Conservation (phyloP, 2,797 vertebrate genomes). For the Myripristis murdjan region DNA sequence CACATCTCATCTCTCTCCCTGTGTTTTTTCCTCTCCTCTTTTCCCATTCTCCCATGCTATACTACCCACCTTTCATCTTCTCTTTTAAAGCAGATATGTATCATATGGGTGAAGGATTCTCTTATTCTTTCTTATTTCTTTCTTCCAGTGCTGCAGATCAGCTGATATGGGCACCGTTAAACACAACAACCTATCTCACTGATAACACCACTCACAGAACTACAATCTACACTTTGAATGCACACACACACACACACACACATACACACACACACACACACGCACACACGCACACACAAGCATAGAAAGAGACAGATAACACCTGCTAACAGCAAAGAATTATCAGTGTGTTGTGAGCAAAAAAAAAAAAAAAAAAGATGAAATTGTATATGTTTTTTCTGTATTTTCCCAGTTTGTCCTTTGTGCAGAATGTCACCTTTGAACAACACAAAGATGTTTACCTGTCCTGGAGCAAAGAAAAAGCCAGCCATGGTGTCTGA, state of each 20-base stretch:
- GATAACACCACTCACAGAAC: constrained; percentile 44
- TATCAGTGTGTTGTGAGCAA: constrained; percentile 6
- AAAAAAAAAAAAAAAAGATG: background rate
- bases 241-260: constrained; percentile 20
- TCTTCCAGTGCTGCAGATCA: constrained; percentile 40
- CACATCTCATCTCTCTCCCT: background rate
- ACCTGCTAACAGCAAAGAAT: constrained; percentile 15
- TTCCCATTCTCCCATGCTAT: too few relatives aligned
- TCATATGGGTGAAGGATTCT: constrained; percentile 41
- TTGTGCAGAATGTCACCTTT: constrained; percentile 47
- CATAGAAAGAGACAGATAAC: constrained; percentile 17
- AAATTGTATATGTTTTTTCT: background rate
- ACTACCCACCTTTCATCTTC: background rate
- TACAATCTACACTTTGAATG: constrained; percentile 30
- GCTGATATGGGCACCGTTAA: constrained; percentile 60
- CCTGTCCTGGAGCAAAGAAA: constrained; percentile 38
- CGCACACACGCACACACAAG: constrained; percentile 20
- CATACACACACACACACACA: constrained; percentile 12
- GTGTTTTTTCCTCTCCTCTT: background rate
- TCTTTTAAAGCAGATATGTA: constrained; percentile 41
- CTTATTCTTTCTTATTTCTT: too few relatives aligned
- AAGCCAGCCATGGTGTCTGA: constrained; percentile 33
- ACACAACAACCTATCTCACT: constrained; percentile 45
- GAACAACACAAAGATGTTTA: constrained; percentile 33
- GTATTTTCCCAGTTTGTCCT: constrained; percentile 2